Percentiles rank a stretch among this genome's conserved stretches.
Conservation (phyloP, 2,797 vertebrate species). For the Falco columbarius region DNA sequence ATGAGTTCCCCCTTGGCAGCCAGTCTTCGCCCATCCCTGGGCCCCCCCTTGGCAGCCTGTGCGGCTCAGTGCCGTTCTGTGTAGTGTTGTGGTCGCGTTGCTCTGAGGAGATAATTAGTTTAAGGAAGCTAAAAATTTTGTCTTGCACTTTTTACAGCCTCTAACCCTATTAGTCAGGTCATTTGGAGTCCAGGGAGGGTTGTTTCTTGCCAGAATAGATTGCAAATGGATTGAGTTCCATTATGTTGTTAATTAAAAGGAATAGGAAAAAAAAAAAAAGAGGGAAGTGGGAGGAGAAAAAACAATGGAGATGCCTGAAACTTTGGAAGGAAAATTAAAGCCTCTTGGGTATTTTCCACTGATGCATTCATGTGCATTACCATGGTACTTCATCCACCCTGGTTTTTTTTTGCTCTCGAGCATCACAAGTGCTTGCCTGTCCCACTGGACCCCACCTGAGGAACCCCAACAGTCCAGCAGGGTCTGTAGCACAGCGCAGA, state of each 20-base stretch:
- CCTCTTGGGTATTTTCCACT: not conserved
- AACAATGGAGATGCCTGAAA: not conserved
- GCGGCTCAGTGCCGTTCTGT: not conserved
- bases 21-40: not conserved
- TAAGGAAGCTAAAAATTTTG: constrained; percentile 25
- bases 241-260: constrained; percentile 70
- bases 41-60: not conserved
- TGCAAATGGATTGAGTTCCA: constrained; percentile 65
- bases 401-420: rapidly evolving
- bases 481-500: rapidly evolving
- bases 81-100: not conserved
- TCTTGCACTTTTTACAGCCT: constrained; percentile 44
- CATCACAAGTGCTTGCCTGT: not conserved
- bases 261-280: not conserved
- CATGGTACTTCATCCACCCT: not conserved
- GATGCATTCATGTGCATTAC: not conserved
- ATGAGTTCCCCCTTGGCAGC: not conserved
- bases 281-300: not conserved
- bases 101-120: constrained; percentile 54
- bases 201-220: constrained; percentile 63
- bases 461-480: not conserved
- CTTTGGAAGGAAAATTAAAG: not conserved
- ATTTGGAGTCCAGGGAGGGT: constrained; percentile 54
- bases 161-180: constrained; percentile 68
- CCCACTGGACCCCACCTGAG: not conserved